Evolutionary conservation across 1,140 invertebrate genomes (phyloP).

Genomic region (Eriosoma lanigerum): DNA sequence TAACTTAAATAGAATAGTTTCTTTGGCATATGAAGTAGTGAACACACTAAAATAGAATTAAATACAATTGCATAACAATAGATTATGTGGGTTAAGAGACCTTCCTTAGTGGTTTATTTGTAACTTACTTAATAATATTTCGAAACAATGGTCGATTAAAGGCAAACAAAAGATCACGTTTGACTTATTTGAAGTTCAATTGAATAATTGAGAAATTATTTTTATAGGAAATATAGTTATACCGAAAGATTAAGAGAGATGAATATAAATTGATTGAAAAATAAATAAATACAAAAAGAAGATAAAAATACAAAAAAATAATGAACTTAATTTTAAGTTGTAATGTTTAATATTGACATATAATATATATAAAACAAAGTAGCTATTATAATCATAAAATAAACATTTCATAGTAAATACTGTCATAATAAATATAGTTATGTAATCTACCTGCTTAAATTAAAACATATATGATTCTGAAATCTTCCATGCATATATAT

Average conservation of each 20-base stretch:
- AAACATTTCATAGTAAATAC: too few species aligned
- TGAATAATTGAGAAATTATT: conserved; percentile 23
- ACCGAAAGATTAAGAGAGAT: background rate
- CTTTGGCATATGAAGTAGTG: background rate
- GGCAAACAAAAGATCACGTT: conserved; percentile 34
- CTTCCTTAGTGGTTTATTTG: conserved; percentile 36
- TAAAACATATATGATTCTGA: too few species aligned
- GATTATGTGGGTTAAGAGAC: background rate
- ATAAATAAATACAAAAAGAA: too few species aligned
- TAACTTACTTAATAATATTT: too few species aligned
- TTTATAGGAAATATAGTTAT: background rate
- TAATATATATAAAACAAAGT: too few species aligned
- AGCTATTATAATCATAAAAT: too few species aligned
- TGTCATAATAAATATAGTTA: too few species aligned
- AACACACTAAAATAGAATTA: conserved; percentile 26
- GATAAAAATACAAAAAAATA: too few species aligned
- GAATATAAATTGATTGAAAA: background rate
- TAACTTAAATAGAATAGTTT: background rate
- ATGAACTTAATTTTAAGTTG: too few species aligned
- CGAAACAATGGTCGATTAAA: conserved; percentile 43
- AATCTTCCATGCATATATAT: too few species aligned
- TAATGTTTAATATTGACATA: too few species aligned
- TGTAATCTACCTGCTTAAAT: too few species aligned
- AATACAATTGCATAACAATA: conserved; percentile 18
- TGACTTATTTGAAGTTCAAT: background rate